Evolutionary conservation across 2,797 vertebrate species (phyloP).

Genomic region (Centroberyx gerrardi): DNA sequence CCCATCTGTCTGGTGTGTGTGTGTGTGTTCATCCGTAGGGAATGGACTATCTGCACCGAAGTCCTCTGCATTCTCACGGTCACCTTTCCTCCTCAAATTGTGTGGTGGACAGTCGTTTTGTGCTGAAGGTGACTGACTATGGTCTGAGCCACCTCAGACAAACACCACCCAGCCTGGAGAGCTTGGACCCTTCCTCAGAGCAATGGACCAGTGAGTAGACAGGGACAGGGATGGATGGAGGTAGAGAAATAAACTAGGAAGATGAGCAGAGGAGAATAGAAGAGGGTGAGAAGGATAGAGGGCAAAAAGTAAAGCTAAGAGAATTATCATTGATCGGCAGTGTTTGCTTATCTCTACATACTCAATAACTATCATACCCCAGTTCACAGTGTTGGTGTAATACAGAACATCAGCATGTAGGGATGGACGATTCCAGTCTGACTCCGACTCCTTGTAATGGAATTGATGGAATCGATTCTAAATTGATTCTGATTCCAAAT

Average conservation of each 20-base stretch:
- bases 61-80: conserved; percentile 58
- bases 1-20: neutral
- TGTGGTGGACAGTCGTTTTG: conserved; percentile 68
- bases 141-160: conserved; percentile 51
- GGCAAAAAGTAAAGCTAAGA: neutral
- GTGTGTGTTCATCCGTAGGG: conserved; percentile 42
- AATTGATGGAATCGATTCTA: too few relatives aligned
- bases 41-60: conserved; percentile 67
- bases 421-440: too few relatives aligned
- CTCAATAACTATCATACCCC: too few relatives aligned
- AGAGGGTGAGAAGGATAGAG: too few relatives aligned
- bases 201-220: conserved; percentile 51
- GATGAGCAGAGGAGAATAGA: neutral
- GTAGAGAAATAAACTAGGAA: neutral
- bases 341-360: too few relatives aligned
- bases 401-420: too few relatives aligned
- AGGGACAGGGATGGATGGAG: neutral
- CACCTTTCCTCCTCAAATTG: conserved; percentile 66
- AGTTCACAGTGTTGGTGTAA: too few relatives aligned
- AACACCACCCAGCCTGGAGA: neutral
- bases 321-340: too few relatives aligned
- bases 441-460: too few relatives aligned
- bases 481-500: too few relatives aligned
- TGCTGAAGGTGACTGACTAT: conserved; percentile 70
- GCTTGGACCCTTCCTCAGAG: neutral